Evolutionary conservation across 1,140 invertebrate species (phyloP).

Genomic region (Drosophila setifemur): DNA sequence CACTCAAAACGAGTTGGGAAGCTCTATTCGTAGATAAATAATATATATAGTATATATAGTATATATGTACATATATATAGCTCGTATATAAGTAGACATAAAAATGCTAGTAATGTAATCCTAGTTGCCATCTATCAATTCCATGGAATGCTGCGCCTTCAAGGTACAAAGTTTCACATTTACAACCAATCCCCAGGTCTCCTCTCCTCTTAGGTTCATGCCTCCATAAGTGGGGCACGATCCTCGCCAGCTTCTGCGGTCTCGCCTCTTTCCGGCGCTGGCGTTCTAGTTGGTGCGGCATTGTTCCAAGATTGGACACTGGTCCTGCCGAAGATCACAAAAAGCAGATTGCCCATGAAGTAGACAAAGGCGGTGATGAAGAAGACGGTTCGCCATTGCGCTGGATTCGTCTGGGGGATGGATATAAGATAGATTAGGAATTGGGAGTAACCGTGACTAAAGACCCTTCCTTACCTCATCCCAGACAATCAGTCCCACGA

Average conservation of each 20-base stretch:
- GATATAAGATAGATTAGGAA: constrained; percentile 87
- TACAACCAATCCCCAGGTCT: constrained; percentile 21
- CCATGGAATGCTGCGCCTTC: constrained; percentile 51
- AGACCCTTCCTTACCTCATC: constrained; percentile 84
- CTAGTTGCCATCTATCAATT: constrained; percentile 60
- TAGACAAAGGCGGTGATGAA: constrained; percentile 88
- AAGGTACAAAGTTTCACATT: constrained; percentile 67
- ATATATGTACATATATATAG: constrained; percentile 5
- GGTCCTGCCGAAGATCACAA: constrained; percentile 86
- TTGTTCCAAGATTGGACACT: constrained; percentile 87
- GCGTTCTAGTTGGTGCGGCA: constrained; percentile 67
- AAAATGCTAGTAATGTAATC: constrained; percentile 46
- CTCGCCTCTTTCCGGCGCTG: not conserved
- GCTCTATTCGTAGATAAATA: constrained; percentile 21
- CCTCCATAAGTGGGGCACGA: constrained; percentile 52
- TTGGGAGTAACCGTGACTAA: not conserved
- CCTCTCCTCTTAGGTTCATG: constrained; percentile 22
- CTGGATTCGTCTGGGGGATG: constrained; percentile 82
- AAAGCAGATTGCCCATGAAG: constrained; percentile 87
- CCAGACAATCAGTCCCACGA: constrained; percentile 86
- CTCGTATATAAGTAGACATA: constrained; percentile 36
- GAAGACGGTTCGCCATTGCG: constrained; percentile 90
- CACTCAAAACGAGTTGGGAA: not conserved
- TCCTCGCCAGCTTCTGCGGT: constrained; percentile 14
- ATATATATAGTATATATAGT: not conserved